phyloP scores from a whole-genome alignment of 2,113 vertebrate genomes.

The Anguilla japonica region DNA sequence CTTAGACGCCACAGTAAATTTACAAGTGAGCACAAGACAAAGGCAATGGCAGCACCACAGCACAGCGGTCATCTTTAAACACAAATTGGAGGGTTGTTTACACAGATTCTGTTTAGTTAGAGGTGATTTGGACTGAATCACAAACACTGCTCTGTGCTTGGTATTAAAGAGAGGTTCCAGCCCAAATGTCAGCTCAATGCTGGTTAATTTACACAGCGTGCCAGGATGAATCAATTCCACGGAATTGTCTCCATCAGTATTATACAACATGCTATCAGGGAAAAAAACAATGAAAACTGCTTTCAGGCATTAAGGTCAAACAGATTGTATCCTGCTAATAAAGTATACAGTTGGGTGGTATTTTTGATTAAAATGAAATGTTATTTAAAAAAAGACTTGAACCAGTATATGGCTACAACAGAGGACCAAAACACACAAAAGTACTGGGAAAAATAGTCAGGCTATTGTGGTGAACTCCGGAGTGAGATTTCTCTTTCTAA shows the following conservation, averaged over 20 bases:
- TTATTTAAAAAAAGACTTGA: background rate
- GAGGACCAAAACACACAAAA: slow-evolving; percentile 19
- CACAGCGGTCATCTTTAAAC: background rate
- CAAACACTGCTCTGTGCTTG: background rate
- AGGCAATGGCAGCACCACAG: too few species aligned
- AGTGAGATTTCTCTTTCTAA: slow-evolving; percentile 8
- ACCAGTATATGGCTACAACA: background rate
- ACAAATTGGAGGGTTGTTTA: background rate
- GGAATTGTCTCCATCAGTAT: background rate
- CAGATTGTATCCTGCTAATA: background rate
- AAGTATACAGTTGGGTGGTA: background rate
- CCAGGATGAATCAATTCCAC: background rate
- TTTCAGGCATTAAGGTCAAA: background rate
- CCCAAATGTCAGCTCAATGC: background rate
- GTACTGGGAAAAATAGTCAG: background rate
- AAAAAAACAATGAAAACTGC: background rate
- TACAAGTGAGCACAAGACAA: slow-evolving; percentile 7
- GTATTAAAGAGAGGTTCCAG: background rate
- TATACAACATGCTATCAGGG: background rate
- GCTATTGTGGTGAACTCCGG: background rate
- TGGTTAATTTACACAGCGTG: background rate
- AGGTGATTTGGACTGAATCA: background rate
- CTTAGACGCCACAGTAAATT: background rate
- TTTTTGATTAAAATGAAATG: background rate
- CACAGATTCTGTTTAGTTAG: background rate